Percentiles rank a stretch among this genome's conserved stretches.
Evolutionary conservation across 2,888 invertebrate genomes (phyloP).

Genomic region (Ochropleura plecta): DNA sequence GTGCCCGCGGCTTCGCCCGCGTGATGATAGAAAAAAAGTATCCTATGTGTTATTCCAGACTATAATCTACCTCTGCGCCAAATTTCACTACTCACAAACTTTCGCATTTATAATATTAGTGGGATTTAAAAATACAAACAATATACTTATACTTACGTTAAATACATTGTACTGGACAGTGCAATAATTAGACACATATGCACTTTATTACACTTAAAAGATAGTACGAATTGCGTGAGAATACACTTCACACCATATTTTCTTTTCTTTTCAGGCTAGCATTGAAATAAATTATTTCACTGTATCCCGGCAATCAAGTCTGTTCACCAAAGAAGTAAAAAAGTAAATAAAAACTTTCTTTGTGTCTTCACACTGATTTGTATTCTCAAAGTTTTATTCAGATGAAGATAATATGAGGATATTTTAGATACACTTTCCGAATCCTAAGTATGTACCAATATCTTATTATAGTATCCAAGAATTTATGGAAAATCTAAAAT

Average conservation of each 20-base stretch:
- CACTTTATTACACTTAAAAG: constrained; percentile 15
- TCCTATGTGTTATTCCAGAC: too few relatives aligned
- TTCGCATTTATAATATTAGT: too few relatives aligned
- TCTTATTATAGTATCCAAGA: too few relatives aligned
- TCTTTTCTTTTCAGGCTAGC: constrained; percentile 4
- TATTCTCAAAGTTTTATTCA: constrained; percentile 49
- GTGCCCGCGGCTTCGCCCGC: too few relatives aligned
- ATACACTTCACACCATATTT: constrained; percentile 10
- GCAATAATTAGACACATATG: too few relatives aligned
- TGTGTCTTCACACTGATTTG: constrained; percentile 62
- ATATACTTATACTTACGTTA: too few relatives aligned
- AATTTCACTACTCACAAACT: too few relatives aligned
- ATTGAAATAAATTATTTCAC: constrained; percentile 49
- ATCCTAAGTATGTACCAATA: constrained; percentile 13
- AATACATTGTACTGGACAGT: too few relatives aligned
- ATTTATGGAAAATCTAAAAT: too few relatives aligned
- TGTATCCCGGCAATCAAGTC: constrained; percentile 53
- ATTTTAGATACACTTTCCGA: constrained; percentile 19
- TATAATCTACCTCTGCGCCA: too few relatives aligned
- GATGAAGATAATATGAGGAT: constrained; percentile 28
- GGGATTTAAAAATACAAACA: too few relatives aligned
- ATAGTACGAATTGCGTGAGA: constrained; percentile 20
- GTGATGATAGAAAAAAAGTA: too few relatives aligned
- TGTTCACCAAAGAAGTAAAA: constrained; percentile 54
- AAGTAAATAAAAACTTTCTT: constrained; percentile 61